phyloP scores from a whole-genome alignment of 2,888 invertebrate species.

The Bibio marci region DNA sequence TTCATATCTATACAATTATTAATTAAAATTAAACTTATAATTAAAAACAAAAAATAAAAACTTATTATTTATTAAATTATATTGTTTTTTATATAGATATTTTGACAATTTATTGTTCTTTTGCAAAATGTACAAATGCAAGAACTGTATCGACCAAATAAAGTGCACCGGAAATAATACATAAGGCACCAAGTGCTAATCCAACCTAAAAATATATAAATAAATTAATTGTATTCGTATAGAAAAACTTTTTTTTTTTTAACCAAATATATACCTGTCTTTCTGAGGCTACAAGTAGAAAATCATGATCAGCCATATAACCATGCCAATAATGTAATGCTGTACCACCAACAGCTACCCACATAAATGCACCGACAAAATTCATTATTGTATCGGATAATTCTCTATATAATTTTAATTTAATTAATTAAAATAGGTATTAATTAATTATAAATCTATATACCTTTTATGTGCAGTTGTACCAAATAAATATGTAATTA shows the following conservation, averaged over 20 bases:
- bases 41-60: no score
- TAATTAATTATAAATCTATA: not conserved
- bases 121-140: conserved; percentile 54
- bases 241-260: not conserved
- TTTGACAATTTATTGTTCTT: no score
- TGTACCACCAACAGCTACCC: conserved; percentile 70
- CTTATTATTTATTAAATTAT: no score
- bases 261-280: conserved; percentile 33
- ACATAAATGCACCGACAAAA: conserved; percentile 67
- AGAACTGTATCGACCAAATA: conserved; percentile 67
- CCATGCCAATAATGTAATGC: conserved; percentile 83
- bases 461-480: conserved; percentile 61
- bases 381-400: conserved; percentile 74
- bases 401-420: conserved; percentile 35
- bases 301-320: conserved; percentile 65
- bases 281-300: conserved; percentile 52
- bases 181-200: conserved; percentile 61
- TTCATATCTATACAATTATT: no score
- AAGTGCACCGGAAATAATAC: conserved; percentile 61
- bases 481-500: conserved; percentile 60
- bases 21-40: no score
- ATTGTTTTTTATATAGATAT: no score
- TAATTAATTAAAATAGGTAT: not conserved
- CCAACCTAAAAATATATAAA: conserved; percentile 39
- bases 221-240: not conserved